Evolutionary conservation across 2,888 invertebrate genomes (phyloP), one percentile per base, ranked within the genome.

Genomic region (Patella depressa): DNA sequence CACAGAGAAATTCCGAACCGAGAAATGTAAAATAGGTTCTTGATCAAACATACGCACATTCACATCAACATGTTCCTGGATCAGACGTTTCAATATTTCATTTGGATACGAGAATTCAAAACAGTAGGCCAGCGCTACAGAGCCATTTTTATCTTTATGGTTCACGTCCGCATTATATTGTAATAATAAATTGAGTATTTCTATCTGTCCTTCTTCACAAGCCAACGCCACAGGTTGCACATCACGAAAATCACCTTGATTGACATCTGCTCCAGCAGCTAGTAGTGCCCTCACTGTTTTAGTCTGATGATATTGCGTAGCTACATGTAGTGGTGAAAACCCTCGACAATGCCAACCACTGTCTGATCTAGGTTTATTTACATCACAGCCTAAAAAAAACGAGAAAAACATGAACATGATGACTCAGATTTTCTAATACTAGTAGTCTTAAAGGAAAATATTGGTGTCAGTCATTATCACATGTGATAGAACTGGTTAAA

Each of bases 191-290:
- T 65, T 65, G 19, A 65, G 15, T 65, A 65, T 65, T 24, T 65
- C 65, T 65, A 65, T 24, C 24, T 24, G 65, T 65, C 65, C 65
- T 14, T 65, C 65, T 19, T 65, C 65, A 65, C 65, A 65, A n/a
- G 65, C 65, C 14, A 65, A 24, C 11, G 65, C 65, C 24, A 65
- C 65, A 12, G 65, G 65, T 65, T 65, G 65, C 12, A 65, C 65
- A 19, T 65, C 3, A 65, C 65, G 65, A 65, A 65, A 65, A 14
- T 65, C 65, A 12, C 65, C 65, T 24, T 24, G 19, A 19, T 65
- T 65, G 4, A 65, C 65, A 14, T 65, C 65, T 24, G 65, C 65
- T 65, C 65, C 65, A 24, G 65, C 65, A 19, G 19, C 12, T 65
- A 65, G 4, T 24, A 65, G 14, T 14, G 65, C 65, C 24, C 24